phyloP scores from a whole-genome alignment of 2,113 vertebrate genomes.

The Embiotoca jacksoni region DNA sequence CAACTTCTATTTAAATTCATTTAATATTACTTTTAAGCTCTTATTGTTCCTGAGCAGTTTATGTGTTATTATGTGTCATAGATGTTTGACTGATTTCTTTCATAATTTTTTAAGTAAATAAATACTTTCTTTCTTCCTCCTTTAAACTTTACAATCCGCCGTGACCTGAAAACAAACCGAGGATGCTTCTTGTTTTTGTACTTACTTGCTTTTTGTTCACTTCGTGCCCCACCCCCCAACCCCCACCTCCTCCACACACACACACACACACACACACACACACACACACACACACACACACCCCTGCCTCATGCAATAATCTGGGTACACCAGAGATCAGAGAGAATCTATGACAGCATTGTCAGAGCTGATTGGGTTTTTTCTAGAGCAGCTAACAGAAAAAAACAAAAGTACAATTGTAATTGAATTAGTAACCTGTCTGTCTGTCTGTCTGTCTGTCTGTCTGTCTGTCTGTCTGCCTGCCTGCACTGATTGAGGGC shows the following conservation, averaged over 20 bases:
- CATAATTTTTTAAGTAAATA: too few species aligned
- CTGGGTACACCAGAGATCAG: constrained; percentile 14
- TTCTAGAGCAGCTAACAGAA: constrained; percentile 18
- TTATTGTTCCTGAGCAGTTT: too few species aligned
- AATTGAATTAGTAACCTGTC: background rate
- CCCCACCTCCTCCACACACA: too few species aligned
- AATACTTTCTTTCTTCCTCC: background rate
- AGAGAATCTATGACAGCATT: constrained; percentile 13
- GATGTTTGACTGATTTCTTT: too few species aligned
- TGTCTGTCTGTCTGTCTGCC: background rate
- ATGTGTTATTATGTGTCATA: too few species aligned
- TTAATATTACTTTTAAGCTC: too few species aligned
- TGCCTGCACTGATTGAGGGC: background rate
- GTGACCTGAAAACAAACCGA: background rate
- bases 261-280: too few species aligned
- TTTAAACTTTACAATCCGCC: background rate
- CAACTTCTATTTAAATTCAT: too few species aligned
- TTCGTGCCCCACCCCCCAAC: too few species aligned
- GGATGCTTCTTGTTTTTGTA: background rate
- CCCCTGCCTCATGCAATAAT: background rate
- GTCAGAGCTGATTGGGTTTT: constrained; percentile 20
- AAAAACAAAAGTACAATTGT: constrained; percentile 2
- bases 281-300: too few species aligned
- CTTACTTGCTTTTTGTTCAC: background rate
- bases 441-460: background rate